phyloP scores from a whole-genome alignment of 2,797 vertebrate species.

The Thalassophryne amazonica region DNA sequence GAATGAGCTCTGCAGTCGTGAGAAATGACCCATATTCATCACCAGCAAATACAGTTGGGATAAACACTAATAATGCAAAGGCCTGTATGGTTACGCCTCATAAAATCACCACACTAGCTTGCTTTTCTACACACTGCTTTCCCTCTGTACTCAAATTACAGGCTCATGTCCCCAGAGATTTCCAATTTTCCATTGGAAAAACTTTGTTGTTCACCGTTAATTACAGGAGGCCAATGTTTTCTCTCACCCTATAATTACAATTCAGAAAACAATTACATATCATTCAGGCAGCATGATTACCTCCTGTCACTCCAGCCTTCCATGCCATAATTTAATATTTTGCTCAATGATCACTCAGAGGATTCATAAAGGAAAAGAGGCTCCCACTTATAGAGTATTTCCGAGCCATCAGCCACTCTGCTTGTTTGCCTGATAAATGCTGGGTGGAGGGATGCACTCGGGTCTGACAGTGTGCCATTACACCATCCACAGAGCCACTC shows the following conservation, averaged over 20 bases:
- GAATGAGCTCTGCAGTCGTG: conserved; percentile 3
- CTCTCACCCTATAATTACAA: conserved; percentile 63
- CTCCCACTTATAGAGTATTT: conserved; percentile 51
- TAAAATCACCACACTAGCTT: conserved; percentile 18
- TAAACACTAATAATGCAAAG: conserved; percentile 30
- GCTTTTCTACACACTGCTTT: conserved; percentile 13
- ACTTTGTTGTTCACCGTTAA: conserved; percentile 54
- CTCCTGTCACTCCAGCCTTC: conserved; percentile 58
- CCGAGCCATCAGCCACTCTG: conserved; percentile 53
- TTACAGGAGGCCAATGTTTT: conserved; percentile 60
- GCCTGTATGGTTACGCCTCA: conserved; percentile 32
- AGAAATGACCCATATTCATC: conserved; percentile 39
- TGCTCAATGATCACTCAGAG: conserved; percentile 62
- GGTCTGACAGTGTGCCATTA: conserved; percentile 59
- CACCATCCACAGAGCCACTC: conserved; percentile 39
- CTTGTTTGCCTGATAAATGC: conserved; percentile 60
- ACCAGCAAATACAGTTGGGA: conserved; percentile 6
- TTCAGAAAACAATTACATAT: conserved; percentile 70
- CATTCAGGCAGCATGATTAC: conserved; percentile 60
- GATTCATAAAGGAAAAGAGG: conserved; percentile 60
- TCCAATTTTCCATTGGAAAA: conserved; percentile 63
- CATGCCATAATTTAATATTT: conserved; percentile 60
- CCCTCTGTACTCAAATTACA: conserved; percentile 28
- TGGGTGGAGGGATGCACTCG: conserved; percentile 35
- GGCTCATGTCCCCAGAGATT: conserved; percentile 43